Evolutionary conservation across 1,140 invertebrate genomes (phyloP).

Genomic region (Harpegnathos saltator): DNA sequence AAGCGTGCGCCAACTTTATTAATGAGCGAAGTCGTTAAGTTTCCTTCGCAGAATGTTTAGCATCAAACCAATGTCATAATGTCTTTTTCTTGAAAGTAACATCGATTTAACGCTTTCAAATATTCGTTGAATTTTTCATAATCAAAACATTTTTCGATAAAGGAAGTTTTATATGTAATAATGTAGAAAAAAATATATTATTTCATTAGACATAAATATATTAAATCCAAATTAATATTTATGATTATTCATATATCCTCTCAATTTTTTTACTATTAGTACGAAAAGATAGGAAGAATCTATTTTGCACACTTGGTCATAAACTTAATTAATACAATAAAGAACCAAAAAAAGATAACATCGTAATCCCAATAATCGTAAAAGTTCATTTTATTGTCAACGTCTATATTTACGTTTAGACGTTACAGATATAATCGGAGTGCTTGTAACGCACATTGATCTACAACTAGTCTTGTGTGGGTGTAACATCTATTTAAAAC

Average conservation of each 20-base stretch:
- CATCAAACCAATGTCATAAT: not conserved
- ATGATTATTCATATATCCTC: too few species aligned
- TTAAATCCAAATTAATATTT: not conserved
- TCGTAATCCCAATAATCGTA: not conserved
- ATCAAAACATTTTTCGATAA: not conserved
- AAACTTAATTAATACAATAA: not conserved
- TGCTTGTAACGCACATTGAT: not conserved
- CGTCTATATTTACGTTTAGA: not conserved
- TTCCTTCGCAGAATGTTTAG: not conserved
- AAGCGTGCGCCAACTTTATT: not conserved
- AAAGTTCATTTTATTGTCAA: constrained; percentile 2
- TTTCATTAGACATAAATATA: not conserved
- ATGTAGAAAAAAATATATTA: not conserved
- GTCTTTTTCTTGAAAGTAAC: not conserved
- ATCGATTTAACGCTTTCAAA: not conserved
- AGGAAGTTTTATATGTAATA: too few species aligned
- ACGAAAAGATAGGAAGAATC: too few species aligned
- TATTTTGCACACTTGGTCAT: too few species aligned
- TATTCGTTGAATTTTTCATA: not conserved
- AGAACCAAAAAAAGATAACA: not conserved
- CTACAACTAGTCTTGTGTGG: not conserved
- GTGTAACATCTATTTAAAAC: not conserved
- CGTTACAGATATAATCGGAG: not conserved
- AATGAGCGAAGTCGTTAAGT: not conserved
- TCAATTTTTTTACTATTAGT: too few species aligned